Conservation (phyloP, 2,113 vertebrate species). For the Amblyornis subalaris region DNA sequence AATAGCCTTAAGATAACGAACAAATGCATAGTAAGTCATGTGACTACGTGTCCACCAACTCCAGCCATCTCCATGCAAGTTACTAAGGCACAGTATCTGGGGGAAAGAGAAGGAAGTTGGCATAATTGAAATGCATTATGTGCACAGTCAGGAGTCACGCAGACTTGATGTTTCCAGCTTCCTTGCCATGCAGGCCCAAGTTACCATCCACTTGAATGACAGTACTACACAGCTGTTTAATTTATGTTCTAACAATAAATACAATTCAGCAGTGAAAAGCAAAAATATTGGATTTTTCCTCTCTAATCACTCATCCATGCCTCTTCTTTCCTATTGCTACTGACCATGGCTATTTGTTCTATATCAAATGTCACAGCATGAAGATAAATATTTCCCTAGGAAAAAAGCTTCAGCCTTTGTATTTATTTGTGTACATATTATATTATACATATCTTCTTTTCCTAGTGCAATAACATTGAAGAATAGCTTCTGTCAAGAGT, state of each 20-base stretch:
- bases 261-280: neutral
- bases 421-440: neutral
- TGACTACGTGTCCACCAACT: neutral
- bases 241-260: neutral
- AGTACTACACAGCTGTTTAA: neutral
- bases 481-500: neutral
- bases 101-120: neutral
- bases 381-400: neutral
- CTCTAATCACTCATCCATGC: neutral
- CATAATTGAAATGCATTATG: neutral
- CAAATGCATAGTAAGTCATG: neutral
- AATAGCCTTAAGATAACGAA: neutral
- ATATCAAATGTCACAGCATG: neutral
- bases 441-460: neutral
- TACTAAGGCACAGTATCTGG: neutral
- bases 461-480: neutral
- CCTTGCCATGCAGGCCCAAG: neutral
- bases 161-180: neutral
- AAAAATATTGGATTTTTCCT: neutral
- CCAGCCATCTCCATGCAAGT: neutral
- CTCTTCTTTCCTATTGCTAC: neutral
- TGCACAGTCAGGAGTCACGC: neutral
- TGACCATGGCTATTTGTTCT: neutral
- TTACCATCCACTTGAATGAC: neutral
- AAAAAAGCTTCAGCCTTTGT: neutral